Conservation (phyloP, 2,888 invertebrate genomes). For the Trissolcus japonicus region DNA sequence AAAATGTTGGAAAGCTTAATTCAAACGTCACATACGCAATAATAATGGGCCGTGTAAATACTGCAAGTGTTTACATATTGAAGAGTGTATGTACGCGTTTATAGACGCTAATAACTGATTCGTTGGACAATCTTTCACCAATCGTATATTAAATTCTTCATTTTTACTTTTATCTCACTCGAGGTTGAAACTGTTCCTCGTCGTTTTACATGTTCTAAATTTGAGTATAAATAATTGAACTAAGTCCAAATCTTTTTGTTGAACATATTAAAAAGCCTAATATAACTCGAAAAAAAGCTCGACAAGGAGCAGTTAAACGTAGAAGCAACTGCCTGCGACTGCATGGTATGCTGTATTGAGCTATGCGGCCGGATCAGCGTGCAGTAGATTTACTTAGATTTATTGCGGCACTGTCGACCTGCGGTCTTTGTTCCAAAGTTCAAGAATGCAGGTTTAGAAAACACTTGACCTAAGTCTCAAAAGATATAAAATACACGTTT, state of each 20-base stretch:
- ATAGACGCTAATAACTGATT: neutral
- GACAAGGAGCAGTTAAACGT: slow-evolving; percentile 61
- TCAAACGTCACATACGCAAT: too few relatives aligned
- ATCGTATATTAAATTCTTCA: neutral
- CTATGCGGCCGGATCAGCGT: slow-evolving; percentile 73
- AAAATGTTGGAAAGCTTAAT: too few relatives aligned
- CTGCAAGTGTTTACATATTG: neutral
- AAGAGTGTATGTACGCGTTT: neutral
- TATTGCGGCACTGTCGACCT: slow-evolving; percentile 59
- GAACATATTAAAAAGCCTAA: slow-evolving; percentile 35
- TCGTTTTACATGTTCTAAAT: neutral
- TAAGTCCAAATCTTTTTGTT: neutral
- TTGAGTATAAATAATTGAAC: neutral
- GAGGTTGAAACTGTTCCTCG: slow-evolving; percentile 7
- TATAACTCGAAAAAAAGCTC: slow-evolving; percentile 20
- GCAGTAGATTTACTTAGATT: slow-evolving; percentile 72
- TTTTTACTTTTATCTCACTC: slow-evolving; percentile 2
- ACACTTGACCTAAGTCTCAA: slow-evolving; percentile 27
- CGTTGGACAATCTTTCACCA: slow-evolving; percentile 1
- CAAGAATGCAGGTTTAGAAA: slow-evolving; percentile 43
- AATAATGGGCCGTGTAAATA: neutral
- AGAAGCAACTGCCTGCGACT: slow-evolving; percentile 74
- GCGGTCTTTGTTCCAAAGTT: slow-evolving; percentile 51
- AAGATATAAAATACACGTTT: slow-evolving; percentile 23
- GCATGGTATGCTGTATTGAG: slow-evolving; percentile 76